Evolutionary conservation across 2,113 vertebrate genomes (phyloP).

Genomic region (Micronycteris hirsuta): DNA sequence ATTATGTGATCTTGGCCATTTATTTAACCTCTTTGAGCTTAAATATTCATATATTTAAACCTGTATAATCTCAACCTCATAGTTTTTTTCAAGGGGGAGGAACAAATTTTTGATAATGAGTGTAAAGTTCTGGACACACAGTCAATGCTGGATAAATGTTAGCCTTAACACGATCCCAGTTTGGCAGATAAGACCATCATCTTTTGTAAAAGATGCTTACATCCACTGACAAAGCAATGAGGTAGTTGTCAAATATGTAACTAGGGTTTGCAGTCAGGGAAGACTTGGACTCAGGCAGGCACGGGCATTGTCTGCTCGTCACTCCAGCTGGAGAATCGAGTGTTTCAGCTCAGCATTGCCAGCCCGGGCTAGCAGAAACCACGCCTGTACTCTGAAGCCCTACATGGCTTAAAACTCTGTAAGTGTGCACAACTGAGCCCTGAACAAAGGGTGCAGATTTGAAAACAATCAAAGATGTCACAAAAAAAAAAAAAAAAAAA

Average conservation of each 20-base stretch:
- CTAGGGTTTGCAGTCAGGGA: background rate
- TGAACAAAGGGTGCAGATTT: background rate
- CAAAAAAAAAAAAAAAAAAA: background rate
- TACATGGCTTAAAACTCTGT: background rate
- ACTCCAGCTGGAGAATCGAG: background rate
- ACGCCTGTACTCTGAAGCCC: background rate
- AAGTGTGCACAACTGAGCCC: background rate
- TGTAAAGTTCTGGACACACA: background rate
- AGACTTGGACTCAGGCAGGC: background rate
- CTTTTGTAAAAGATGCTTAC: background rate
- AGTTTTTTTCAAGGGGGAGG: background rate
- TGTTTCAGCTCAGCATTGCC: background rate
- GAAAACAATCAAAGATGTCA: background rate
- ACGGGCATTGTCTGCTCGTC: background rate
- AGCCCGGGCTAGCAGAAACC: rapidly evolving
- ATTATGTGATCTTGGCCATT: background rate
- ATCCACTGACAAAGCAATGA: background rate
- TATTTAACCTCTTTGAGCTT: background rate
- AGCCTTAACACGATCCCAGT: background rate
- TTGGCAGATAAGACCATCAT: background rate
- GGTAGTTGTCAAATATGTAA: background rate
- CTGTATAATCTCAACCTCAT: background rate
- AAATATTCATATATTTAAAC: background rate
- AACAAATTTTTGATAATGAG: background rate
- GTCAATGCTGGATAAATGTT: background rate